Conservation (phyloP, 2,113 vertebrate genomes). For the Ciconia stormi region DNA sequence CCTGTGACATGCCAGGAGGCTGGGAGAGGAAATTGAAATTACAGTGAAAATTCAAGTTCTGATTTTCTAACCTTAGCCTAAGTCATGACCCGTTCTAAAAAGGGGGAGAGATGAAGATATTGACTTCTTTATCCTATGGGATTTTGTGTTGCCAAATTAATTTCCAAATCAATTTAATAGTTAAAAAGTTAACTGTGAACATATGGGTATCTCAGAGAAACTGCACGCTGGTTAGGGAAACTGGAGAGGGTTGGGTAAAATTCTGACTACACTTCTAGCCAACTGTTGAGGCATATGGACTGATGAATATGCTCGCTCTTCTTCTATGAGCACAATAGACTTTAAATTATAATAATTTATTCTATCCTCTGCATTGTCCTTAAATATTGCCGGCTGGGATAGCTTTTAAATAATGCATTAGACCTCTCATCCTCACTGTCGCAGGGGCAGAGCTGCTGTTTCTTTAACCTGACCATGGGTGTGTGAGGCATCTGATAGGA, state of each 20-base stretch:
- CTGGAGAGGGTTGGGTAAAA: background rate
- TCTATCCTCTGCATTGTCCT: background rate
- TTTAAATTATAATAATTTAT: background rate
- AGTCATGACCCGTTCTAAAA: background rate
- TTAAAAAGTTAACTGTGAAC: background rate
- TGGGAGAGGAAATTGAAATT: background rate
- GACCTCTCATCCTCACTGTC: background rate
- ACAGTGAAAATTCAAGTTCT: background rate
- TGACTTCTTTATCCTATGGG: background rate
- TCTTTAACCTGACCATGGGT: fast-evolving
- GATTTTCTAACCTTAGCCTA: background rate
- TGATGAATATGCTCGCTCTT: background rate
- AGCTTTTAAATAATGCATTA: background rate
- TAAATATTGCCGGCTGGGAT: background rate
- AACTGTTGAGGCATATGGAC: background rate
- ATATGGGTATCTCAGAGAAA: background rate
- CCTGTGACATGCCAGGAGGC: background rate
- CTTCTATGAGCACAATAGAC: background rate
- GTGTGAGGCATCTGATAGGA: background rate
- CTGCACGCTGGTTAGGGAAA: background rate
- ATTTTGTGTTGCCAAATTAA: background rate
- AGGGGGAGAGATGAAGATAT: background rate
- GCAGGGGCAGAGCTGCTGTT: background rate
- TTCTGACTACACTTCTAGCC: background rate
- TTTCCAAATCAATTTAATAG: background rate